Evolutionary conservation across 2,797 vertebrate species (phyloP).

Genomic region (Myotis daubentonii): DNA sequence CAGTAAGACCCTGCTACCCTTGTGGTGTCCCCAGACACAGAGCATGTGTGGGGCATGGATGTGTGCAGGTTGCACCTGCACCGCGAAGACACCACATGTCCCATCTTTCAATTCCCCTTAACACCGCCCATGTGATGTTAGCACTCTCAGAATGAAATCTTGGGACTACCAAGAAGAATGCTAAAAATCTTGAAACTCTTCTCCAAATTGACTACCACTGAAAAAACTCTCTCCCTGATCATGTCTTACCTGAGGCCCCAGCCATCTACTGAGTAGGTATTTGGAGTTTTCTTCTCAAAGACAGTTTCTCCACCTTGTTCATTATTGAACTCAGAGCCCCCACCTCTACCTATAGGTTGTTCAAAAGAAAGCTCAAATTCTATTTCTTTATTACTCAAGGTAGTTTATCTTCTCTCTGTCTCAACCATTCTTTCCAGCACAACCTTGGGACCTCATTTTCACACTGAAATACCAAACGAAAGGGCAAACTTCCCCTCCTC

Average conservation of each 20-base stretch:
- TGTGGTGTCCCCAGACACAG: neutral
- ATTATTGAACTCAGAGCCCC: neutral
- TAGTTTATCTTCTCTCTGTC: neutral
- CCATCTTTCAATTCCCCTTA: neutral
- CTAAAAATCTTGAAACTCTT: neutral
- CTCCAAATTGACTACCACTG: neutral
- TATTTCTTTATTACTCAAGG: neutral
- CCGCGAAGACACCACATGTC: rapidly evolving
- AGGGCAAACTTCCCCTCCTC: neutral
- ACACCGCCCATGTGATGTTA: too few relatives aligned
- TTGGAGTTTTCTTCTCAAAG: neutral
- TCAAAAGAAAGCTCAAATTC: neutral
- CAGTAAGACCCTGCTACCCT: neutral
- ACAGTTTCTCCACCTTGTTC: neutral
- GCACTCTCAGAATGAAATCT: neutral
- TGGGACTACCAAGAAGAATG: neutral
- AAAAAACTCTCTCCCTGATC: neutral
- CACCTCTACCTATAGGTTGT: neutral
- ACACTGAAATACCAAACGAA: neutral
- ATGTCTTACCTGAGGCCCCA: neutral
- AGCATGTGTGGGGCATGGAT: neutral
- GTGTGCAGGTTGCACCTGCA: neutral
- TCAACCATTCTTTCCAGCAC: neutral
- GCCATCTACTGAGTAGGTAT: neutral
- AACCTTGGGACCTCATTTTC: neutral